Conservation (phyloP, 2,797 vertebrate genomes). For the Hydrocynus forskahlii region DNA sequence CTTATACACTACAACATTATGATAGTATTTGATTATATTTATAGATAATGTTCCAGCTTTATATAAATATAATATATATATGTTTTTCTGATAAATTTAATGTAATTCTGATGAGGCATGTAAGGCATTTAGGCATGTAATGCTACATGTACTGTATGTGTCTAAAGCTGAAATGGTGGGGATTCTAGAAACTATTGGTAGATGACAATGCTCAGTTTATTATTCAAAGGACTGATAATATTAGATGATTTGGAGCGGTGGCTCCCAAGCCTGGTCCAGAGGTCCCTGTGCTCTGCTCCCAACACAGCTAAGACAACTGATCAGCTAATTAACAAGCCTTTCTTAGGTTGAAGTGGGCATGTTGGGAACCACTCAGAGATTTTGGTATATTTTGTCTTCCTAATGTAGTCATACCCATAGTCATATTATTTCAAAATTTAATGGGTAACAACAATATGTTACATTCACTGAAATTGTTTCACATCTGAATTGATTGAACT, state of each 20-base stretch:
- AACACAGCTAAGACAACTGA: too few species aligned
- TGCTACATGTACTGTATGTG: background rate
- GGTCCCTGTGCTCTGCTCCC: too few species aligned
- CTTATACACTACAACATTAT: conserved; percentile 57
- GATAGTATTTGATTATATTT: conserved; percentile 42
- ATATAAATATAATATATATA: background rate
- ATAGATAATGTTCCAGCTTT: conserved; percentile 9
- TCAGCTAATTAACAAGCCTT: too few species aligned
- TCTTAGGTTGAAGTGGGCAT: too few species aligned
- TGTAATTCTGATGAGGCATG: background rate
- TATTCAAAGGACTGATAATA: background rate
- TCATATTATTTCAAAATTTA: background rate
- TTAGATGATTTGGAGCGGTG: too few species aligned
- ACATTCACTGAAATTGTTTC: background rate
- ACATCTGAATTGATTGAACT: background rate
- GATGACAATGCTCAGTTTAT: background rate
- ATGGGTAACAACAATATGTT: background rate
- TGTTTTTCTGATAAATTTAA: background rate
- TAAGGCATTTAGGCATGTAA: conserved; percentile 1
- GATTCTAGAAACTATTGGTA: conserved; percentile 34
- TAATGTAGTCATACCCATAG: background rate
- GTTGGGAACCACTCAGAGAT: background rate
- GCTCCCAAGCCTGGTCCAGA: too few species aligned
- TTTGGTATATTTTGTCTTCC: conserved; percentile 3
- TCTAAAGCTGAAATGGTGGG: conserved; percentile 7